Base-by-base conservation (phyloP, 2,888 invertebrate genomes). In the Euclidia mi region DNA sequence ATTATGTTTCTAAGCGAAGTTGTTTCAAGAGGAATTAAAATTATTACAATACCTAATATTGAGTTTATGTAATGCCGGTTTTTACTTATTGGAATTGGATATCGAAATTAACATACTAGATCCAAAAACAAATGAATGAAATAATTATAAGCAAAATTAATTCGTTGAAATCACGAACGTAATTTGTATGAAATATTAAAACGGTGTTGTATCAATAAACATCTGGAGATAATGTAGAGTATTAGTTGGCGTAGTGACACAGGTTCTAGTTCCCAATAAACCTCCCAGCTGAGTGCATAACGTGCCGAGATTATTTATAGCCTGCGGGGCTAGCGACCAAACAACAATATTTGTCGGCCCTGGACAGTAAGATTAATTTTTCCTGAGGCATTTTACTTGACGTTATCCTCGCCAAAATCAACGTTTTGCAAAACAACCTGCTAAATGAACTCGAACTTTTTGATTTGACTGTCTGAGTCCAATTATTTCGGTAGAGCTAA, bases 261-360 rank as follows among this genome's bases (percentile, higher is more conserved):
- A 65, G 81, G 79, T 85, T 84, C 85, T 82, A 88, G 85, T 87
- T 91, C 84, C 89, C 90, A 91, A 91, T 91, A 92, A 91, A 90
- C 85, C 84, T 78, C 73, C 84, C 87, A 82, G 74, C 82, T 75
- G 82, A 89, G 89, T 88, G 90, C 88, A 91, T 91, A 90, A 90
- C 90, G 91, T 89, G 89, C 88, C 81, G 85, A 86, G 91, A 92
- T 92, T 92, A 91, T 91, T 90, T 90, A 90, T 88, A 87, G 88
- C 89, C 86, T 72, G 84, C 81, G 83, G 83, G 83, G 81, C 77
- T 69, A 69, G 75, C 67, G 79, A 82, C 87, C 90, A 91, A 91
- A 92, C 91, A 91, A 92, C 88, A 91, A 91, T 91, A 91, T 91
- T 92, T 91, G 90, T 82, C 84, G 85, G 87, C 78, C 80, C 83